phyloP scores from a whole-genome alignment of 2,888 invertebrate species.

The Drosophila quinaria region DNA sequence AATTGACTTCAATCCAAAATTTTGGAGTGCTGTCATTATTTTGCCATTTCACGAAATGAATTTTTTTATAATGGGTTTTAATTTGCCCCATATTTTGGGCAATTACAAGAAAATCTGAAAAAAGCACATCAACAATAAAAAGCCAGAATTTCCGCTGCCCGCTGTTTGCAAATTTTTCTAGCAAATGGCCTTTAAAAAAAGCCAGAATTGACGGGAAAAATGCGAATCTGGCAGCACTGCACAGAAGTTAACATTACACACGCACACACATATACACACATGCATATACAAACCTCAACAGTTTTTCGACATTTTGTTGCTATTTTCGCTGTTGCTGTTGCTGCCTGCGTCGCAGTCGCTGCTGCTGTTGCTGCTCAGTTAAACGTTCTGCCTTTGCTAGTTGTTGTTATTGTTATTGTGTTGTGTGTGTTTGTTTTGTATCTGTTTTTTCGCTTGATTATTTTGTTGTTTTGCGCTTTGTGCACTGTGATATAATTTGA shows the following conservation, averaged over 20 bases:
- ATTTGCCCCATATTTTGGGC: too few species aligned
- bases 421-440: constrained; percentile 63
- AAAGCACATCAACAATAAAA: too few species aligned
- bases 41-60: too few species aligned
- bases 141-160: too few species aligned
- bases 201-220: too few species aligned
- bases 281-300: constrained; percentile 71
- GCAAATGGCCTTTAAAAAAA: too few species aligned
- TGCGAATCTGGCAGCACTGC: too few species aligned
- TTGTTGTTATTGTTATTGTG: constrained; percentile 31
- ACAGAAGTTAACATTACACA: constrained; percentile 49
- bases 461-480: constrained; percentile 47
- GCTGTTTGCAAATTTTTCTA: too few species aligned
- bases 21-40: too few species aligned
- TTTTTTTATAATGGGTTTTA: too few species aligned
- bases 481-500: constrained; percentile 65
- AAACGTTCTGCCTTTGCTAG: constrained; percentile 54
- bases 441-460: constrained; percentile 73
- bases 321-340: constrained; percentile 64
- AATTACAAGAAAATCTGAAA: too few species aligned
- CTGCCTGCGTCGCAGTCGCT: constrained; percentile 39
- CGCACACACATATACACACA: constrained; percentile 15
- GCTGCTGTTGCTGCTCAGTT: constrained; percentile 47
- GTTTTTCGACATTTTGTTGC: constrained; percentile 79
- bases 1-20: too few species aligned